Conservation (phyloP, 2,113 vertebrate genomes). For the Urocolius indicus region DNA sequence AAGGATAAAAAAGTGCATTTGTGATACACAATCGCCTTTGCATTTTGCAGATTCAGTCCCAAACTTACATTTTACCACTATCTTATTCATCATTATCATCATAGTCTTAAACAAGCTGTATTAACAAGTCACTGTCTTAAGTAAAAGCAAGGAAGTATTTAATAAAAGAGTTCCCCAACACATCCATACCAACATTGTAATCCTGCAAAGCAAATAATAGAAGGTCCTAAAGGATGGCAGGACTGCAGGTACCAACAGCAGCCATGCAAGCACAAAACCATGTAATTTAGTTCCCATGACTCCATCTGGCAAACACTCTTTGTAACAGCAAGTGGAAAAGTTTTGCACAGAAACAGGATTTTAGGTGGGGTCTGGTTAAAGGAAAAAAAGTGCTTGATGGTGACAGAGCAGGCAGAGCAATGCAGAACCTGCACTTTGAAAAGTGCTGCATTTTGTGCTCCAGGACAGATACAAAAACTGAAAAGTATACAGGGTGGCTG, state of each 20-base stretch:
- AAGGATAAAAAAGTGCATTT: background rate
- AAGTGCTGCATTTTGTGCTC: no score
- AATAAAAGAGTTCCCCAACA: no score
- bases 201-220: background rate
- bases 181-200: no score
- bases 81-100: background rate
- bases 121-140: background rate
- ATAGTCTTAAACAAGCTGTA: background rate
- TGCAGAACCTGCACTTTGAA: rapidly evolving
- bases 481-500: background rate
- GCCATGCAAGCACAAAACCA: background rate
- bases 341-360: background rate
- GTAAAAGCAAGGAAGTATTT: background rate
- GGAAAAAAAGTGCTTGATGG: background rate
- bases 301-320: background rate
- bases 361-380: background rate
- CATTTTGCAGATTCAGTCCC: background rate
- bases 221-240: rapidly evolving
- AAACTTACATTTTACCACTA: background rate
- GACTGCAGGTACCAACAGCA: background rate
- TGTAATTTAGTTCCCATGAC: background rate
- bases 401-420: background rate
- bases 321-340: background rate
- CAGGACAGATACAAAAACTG: background rate
- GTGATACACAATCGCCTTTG: background rate